Conservation (phyloP, 2,113 vertebrate genomes). For the Thryonomys swinderianus region DNA sequence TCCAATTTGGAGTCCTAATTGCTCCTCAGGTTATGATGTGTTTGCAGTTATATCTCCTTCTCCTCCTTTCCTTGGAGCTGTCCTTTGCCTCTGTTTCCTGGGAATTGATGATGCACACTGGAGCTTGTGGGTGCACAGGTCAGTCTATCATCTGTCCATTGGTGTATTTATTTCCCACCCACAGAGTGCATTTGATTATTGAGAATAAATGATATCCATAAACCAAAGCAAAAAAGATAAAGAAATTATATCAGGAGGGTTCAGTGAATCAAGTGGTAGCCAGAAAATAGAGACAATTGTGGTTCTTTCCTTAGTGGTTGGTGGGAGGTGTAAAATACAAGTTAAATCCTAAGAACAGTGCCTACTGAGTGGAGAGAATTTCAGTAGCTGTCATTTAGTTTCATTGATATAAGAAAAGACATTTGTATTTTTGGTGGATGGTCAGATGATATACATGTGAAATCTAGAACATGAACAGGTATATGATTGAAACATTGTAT, state of each 20-base stretch:
- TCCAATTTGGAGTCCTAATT: conserved; percentile 74
- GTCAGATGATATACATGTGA: neutral
- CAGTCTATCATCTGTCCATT: neutral
- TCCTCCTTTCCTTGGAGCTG: conserved; percentile 54
- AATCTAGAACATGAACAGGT: neutral
- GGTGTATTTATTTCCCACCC: neutral
- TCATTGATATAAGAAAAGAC: neutral
- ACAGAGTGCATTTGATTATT: neutral
- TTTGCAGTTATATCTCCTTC: conserved; percentile 65
- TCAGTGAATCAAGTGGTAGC: neutral
- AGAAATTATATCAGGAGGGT: neutral
- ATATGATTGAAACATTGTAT: neutral
- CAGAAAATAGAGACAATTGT: neutral
- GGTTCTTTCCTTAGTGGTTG: neutral
- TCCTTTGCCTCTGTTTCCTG: conserved; percentile 46
- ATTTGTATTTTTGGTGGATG: neutral
- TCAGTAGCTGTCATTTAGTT: neutral
- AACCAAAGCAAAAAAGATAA: neutral
- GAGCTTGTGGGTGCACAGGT: neutral
- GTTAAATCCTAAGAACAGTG: neutral
- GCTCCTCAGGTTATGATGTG: conserved; percentile 75
- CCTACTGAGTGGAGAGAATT: neutral
- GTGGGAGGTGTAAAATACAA: neutral
- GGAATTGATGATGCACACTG: conserved; percentile 70
- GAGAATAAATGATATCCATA: conserved; percentile 14